Evolutionary conservation across 2,797 vertebrate species (phyloP), one percentile per base, ranked within the genome.

Genomic region (Brachyalestes nurse): DNA sequence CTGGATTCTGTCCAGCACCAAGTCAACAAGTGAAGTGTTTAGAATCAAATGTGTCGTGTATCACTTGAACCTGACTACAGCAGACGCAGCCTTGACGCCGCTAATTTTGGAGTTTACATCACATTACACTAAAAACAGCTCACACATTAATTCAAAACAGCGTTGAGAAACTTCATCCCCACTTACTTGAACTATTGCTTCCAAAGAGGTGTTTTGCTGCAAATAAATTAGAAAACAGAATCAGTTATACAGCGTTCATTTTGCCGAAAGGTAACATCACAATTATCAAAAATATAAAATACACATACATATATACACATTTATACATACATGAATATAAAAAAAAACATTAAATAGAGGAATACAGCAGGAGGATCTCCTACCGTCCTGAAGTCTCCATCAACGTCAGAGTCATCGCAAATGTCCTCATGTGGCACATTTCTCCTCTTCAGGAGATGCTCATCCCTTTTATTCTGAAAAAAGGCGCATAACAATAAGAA

Each of bases 161-260:
- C 3, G 8, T 38, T 23, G 0, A 66, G 28, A 47, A 34, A 72
- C 16, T 55, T 23, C 38, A 40, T 14, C 64, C 34, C 28, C 25
- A 90, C 92, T 97, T 95, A 99, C 98, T 94, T 97, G 97, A 88
- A 99, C 98, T 93, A 99, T 99, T 94, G 97, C 97, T 95, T 99
- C 97, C 93, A 99, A 93, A 80, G 98, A 99, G 78, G 98, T 97
- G 92, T 99, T 99, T 97, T 99, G 98, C 98, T 99, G 83, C 69
- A 90, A 90, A 85, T 86, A n/a, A 84, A 19, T 85, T 64, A 79
- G 60, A 89, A 70, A 71, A 38, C 85, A 17, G 2, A 4, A 10
- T 23, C 16, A 58, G 5, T 17, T 14, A 42, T 17, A 2, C n/a
- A 0, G 2, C 47, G 40, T 25, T 7, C 17, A 21, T 10, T 34